These are phyloP conservation scores for Bothrops alternatus DNA, from an alignment of 2,797 vertebrate species.

Conservation along the genomic window DNA sequence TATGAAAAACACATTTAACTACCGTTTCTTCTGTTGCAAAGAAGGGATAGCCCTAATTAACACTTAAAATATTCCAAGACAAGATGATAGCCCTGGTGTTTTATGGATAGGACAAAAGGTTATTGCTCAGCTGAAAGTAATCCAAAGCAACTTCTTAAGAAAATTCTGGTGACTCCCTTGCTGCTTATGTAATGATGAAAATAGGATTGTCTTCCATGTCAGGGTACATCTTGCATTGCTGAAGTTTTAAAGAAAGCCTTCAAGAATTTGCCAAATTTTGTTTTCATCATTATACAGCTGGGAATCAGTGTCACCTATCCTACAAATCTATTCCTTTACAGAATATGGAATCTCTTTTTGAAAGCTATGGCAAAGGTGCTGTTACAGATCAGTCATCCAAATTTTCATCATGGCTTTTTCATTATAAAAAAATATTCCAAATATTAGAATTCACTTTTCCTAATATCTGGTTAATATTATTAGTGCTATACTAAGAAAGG, in stretches of 20 bases:
- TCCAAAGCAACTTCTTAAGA: background rate
- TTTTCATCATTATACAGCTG: background rate
- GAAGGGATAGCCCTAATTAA: background rate
- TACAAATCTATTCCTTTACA: background rate
- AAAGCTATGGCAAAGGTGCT: background rate
- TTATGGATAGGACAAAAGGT: background rate
- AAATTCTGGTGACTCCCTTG: background rate
- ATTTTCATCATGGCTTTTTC: too few relatives aligned
- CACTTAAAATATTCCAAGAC: background rate
- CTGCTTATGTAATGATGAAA: background rate
- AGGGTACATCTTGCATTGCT: background rate
- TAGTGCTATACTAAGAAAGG: background rate
- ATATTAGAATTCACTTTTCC: background rate
- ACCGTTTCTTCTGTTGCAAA: background rate
- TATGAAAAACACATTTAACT: background rate
- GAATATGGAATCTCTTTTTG: background rate
- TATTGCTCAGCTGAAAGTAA: background rate
- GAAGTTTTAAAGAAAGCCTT: background rate
- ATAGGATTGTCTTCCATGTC: background rate
- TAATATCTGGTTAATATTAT: background rate
- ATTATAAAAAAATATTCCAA: too few relatives aligned
- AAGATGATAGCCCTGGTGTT: background rate
- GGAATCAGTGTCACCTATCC: background rate
- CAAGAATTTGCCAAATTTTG: background rate
- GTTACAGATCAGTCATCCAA: too few relatives aligned